A percentile compares a stretch with the other conserved stretches of the same genome.
phyloP scores from a whole-genome alignment of 2,797 vertebrate genomes.

The Thamnophis elegans region DNA sequence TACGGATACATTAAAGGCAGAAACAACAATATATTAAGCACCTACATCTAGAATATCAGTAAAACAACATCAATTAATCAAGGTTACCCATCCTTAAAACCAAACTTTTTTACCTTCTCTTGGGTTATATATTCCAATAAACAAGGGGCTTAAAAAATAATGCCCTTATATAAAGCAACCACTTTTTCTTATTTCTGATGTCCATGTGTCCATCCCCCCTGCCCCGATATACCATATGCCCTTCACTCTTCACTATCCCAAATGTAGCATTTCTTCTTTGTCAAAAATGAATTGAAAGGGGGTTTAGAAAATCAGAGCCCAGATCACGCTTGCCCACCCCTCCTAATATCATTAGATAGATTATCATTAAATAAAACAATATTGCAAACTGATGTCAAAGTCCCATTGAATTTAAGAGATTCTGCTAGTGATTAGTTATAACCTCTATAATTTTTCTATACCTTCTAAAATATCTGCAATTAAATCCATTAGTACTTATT shows the following conservation, averaged over 20 bases:
- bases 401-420: not conserved
- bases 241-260: not conserved
- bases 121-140: not conserved
- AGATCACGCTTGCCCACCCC: not conserved
- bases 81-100: not conserved
- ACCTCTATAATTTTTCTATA: not conserved
- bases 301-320: not conserved
- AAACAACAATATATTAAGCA: not conserved
- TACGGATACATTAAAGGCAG: not conserved
- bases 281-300: not conserved
- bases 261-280: not conserved
- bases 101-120: not conserved
- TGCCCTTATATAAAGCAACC: not conserved
- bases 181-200: not conserved
- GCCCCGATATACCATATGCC: not conserved
- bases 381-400: not conserved
- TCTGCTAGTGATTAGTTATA: not conserved
- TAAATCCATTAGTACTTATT: not conserved
- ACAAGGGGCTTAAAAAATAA: not conserved
- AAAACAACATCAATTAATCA: not conserved
- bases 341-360: not conserved
- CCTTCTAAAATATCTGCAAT: not conserved
- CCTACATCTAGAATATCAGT: not conserved
- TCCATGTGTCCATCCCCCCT: not conserved
- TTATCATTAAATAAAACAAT: not conserved